Evolutionary conservation across 2,797 vertebrate species (phyloP).

Genomic region (Ciconia nigra): DNA sequence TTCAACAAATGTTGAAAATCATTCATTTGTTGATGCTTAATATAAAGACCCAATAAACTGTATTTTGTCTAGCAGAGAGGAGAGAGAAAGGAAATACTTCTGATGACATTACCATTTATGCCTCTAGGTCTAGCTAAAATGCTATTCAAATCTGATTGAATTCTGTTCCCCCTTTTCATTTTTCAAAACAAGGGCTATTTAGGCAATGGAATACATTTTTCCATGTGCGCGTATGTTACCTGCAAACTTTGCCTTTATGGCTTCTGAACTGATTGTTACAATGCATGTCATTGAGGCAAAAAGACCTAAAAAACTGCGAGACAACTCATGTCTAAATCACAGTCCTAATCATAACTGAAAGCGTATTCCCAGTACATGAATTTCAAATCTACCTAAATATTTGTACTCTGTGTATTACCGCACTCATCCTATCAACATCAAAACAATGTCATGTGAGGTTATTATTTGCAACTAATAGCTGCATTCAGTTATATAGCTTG

Average conservation of each 20-base stretch:
- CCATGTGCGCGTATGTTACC: not conserved
- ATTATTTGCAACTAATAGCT: not conserved
- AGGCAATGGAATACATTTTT: not conserved
- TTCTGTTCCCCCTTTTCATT: not conserved
- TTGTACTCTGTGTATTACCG: not conserved
- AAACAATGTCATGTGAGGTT: slow-evolving; percentile 2
- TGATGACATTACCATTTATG: not conserved
- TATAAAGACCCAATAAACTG: not conserved
- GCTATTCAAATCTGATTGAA: not conserved
- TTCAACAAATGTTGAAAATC: not conserved
- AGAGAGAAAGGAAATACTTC: not conserved
- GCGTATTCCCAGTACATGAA: not conserved
- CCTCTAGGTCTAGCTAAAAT: not conserved
- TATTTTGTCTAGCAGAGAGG: not conserved
- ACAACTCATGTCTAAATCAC: not conserved
- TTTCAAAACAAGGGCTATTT: not conserved
- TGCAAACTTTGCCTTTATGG: not conserved
- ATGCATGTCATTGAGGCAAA: not conserved
- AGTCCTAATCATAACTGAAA: slow-evolving; percentile 2
- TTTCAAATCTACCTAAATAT: slow-evolving; percentile 46
- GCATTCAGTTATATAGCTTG: not conserved
- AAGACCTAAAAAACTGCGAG: not conserved
- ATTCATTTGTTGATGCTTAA: not conserved
- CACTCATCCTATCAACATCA: not conserved
- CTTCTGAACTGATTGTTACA: not conserved